A percentile compares a stretch with the other conserved stretches of the same genome.
Evolutionary conservation across 2,113 vertebrate species (phyloP).

Genomic region (Microtus ochrogaster): DNA sequence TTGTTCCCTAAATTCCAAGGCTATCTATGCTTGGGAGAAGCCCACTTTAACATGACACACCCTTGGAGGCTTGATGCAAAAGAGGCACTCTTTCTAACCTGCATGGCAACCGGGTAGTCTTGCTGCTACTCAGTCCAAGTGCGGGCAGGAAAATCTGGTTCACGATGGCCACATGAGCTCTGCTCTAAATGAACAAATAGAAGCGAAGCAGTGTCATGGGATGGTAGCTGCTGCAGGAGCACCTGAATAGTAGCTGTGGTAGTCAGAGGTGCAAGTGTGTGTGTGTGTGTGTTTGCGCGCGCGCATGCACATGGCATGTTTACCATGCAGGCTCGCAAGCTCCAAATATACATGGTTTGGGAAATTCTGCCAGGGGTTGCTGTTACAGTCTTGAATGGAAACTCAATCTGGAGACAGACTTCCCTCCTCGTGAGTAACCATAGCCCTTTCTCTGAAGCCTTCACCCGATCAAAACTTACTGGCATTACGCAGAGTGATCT

Average conservation of each 20-base stretch:
- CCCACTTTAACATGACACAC: background rate
- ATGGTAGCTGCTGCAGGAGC: background rate
- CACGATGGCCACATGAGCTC: background rate
- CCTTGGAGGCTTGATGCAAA: background rate
- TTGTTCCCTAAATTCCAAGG: background rate
- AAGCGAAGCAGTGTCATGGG: accelerated
- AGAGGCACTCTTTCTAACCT: background rate
- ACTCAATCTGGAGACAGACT: background rate
- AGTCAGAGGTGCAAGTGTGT: background rate
- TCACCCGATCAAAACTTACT: background rate
- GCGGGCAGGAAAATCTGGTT: background rate
- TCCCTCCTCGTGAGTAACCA: background rate
- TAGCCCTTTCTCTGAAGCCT: slow-evolving; percentile 11
- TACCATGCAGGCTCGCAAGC: background rate
- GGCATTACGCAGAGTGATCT: background rate
- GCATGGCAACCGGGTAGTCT: background rate
- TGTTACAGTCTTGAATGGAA: background rate
- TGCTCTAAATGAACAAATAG: background rate
- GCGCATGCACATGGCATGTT: background rate
- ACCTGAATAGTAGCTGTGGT: background rate
- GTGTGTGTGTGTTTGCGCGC: background rate
- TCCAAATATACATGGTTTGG: background rate
- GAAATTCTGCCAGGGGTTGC: background rate
- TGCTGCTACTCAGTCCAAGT: background rate
- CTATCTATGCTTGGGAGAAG: background rate